Conservation (phyloP, 53 echinoderm and acorn worm genomes). For the Holothuria leucospilota region DNA sequence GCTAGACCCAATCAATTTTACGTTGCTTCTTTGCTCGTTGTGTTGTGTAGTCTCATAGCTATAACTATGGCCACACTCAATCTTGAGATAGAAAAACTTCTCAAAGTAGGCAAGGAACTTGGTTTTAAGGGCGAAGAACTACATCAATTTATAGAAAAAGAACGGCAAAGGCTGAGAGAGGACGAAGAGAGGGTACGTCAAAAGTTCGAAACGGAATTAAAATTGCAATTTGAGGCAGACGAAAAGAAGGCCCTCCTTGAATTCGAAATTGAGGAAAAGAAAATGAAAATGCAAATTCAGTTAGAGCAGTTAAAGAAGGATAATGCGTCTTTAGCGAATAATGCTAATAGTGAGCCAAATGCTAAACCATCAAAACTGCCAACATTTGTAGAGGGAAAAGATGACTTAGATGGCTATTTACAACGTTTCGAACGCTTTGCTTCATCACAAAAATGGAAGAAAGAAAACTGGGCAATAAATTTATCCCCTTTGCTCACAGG, state of each 20-base stretch:
- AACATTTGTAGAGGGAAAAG: slow-evolving; percentile 19
- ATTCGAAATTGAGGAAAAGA: not conserved
- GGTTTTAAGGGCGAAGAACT: too few species aligned
- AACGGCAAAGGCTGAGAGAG: not conserved
- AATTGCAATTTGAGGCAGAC: too few species aligned
- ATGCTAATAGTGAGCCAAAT: not conserved
- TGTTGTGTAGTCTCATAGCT: too few species aligned
- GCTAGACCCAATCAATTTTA: too few species aligned
- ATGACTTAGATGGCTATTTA: slow-evolving; percentile 45
- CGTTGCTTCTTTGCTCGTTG: too few species aligned
- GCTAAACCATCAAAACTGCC: slow-evolving; percentile 4
- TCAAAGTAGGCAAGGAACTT: too few species aligned
- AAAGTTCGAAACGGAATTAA: not conserved
- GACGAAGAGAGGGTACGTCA: not conserved
- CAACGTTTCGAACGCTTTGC: slow-evolving; percentile 47
- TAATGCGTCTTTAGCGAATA: not conserved
- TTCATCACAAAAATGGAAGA: not conserved
- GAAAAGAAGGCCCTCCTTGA: too few species aligned
- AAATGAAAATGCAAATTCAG: not conserved
- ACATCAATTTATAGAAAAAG: not conserved
- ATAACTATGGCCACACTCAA: not conserved
- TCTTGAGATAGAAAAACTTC: not conserved
- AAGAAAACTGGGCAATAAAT: slow-evolving; percentile 16
- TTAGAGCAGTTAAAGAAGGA: not conserved
- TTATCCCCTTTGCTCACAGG: not conserved